Evolutionary conservation across 2,113 vertebrate genomes (phyloP), one percentile per base, ranked within the genome.

Genomic region (Cyanistes caeruleus): DNA sequence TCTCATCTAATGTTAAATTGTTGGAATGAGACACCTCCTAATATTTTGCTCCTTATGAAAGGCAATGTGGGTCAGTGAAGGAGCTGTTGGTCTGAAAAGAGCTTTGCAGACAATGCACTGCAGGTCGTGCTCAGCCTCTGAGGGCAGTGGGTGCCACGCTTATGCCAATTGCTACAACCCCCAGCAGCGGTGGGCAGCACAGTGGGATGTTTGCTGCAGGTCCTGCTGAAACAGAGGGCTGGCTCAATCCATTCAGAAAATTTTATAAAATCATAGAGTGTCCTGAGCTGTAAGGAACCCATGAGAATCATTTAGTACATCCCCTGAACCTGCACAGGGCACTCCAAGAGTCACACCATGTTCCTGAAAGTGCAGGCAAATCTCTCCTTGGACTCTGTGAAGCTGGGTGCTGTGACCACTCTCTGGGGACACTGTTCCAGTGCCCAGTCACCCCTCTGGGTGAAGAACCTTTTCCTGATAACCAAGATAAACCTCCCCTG

Each of bases 111-210:
- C 43, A 90, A 59, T 70, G 65, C 27, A 28, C 33, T n/a, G 44
- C 49, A 44, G 55, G 51, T 67, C 0, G 0, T 22, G 11, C 48
- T 83, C 3, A 1, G 0, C 16, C 13, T 41, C 51, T 64, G 58
- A 70, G 55, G 46, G 28, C 35, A 19, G 53, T 5, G 22, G 33
- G 8, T 70, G 31, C 69, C 24, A 10, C 5, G 13, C 3, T 59
- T 28, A 33, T 1, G 7, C 8, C 67, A 62, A 13, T 14, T 78
- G 19, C 19, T 67, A 1, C 12, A 46, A 3, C 28, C 13, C 31
- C 43, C 23, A 56, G 31, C 8, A 27, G 20, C 9, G 24, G 13
- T 20, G 35, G 59, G 17, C 12, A 85, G 33, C 0, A 0, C 22
- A 21, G 4, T 7, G 35, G 37, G 23, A 7, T 4, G 48, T 3